Conservation (phyloP, 2,797 vertebrate genomes). For the Acanthurus tractus region DNA sequence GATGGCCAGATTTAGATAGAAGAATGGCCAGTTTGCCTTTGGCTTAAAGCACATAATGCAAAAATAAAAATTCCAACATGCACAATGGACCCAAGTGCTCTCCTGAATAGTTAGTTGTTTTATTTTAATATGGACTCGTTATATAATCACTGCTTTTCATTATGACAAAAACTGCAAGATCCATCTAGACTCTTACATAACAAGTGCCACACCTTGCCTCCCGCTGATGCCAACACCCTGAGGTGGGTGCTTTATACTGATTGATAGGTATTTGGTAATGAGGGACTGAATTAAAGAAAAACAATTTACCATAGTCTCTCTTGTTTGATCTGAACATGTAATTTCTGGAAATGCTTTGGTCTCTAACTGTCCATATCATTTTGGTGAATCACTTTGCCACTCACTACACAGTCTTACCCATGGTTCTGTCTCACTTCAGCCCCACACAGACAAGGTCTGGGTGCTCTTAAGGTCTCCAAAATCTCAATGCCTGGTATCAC, state of each 20-base stretch:
- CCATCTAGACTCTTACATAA: slow-evolving; percentile 47
- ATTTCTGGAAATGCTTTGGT: not conserved
- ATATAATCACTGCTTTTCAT: slow-evolving; percentile 16
- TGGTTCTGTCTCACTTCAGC: not conserved
- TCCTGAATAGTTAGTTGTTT: not conserved
- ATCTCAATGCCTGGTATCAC: not conserved
- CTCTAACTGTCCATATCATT: slow-evolving; percentile 10
- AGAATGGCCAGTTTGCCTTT: not conserved
- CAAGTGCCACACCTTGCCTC: slow-evolving; percentile 67
- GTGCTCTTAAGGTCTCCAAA: slow-evolving; percentile 3
- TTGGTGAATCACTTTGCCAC: slow-evolving; percentile 3
- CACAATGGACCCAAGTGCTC: not conserved
- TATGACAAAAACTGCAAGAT: slow-evolving; percentile 27
- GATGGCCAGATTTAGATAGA: not conserved
- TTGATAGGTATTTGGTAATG: slow-evolving; percentile 24
- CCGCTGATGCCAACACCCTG: slow-evolving; percentile 43
- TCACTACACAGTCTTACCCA: slow-evolving; percentile 11
- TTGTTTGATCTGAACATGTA: slow-evolving; percentile 9
- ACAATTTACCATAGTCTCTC: slow-evolving; percentile 25
- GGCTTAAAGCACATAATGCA: not conserved
- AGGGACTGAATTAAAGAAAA: slow-evolving; percentile 1
- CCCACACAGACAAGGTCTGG: not conserved
- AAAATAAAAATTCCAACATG: no score
- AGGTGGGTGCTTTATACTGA: slow-evolving; percentile 35
- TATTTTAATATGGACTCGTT: not conserved